A percentile compares a stretch with the other conserved stretches of the same genome.
These are phyloP conservation scores for Lochmaea capreae DNA, from an alignment of 2,888 invertebrate genomes.

Conservation along the genomic window DNA sequence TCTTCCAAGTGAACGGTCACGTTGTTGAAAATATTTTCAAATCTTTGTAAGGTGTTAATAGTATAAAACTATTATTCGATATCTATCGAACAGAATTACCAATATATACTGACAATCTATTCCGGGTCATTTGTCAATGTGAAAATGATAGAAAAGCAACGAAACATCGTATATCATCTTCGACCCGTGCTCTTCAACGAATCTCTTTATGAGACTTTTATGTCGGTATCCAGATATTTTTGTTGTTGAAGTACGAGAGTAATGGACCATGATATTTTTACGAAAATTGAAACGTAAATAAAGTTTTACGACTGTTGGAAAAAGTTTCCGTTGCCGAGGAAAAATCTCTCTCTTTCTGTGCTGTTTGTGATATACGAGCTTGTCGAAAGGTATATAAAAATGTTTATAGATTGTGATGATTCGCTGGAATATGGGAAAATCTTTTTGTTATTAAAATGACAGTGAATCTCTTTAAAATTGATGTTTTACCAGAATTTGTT, in stretches of 20 bases:
- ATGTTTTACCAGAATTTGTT: not conserved
- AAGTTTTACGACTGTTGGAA: constrained; percentile 61
- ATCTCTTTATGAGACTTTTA: constrained; percentile 63
- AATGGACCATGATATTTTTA: constrained; percentile 65
- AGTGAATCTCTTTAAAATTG: not conserved
- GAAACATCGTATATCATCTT: constrained; percentile 61
- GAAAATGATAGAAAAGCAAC: constrained; percentile 55
- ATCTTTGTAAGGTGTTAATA: too few species aligned
- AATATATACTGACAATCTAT: constrained; percentile 48
- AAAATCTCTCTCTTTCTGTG: constrained; percentile 31
- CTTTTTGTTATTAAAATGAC: constrained; percentile 16
- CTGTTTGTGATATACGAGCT: constrained; percentile 43
- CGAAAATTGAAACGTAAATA: constrained; percentile 66
- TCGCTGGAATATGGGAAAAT: constrained; percentile 19
- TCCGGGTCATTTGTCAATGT: constrained; percentile 62
- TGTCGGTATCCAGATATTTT: constrained; percentile 60
- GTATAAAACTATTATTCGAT: too few species aligned
- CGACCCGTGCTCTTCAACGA: constrained; percentile 59
- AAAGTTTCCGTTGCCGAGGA: constrained; percentile 46
- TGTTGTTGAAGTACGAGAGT: constrained; percentile 60
- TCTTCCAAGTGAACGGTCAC: too few species aligned
- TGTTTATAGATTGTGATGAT: constrained; percentile 28
- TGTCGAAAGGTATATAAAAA: constrained; percentile 34
- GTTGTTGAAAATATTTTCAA: too few species aligned
- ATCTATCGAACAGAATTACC: not conserved